A percentile compares a stretch with the other conserved stretches of the same genome.
Evolutionary conservation across 1,140 invertebrate genomes (phyloP).

Genomic region (Cydia strobilella): DNA sequence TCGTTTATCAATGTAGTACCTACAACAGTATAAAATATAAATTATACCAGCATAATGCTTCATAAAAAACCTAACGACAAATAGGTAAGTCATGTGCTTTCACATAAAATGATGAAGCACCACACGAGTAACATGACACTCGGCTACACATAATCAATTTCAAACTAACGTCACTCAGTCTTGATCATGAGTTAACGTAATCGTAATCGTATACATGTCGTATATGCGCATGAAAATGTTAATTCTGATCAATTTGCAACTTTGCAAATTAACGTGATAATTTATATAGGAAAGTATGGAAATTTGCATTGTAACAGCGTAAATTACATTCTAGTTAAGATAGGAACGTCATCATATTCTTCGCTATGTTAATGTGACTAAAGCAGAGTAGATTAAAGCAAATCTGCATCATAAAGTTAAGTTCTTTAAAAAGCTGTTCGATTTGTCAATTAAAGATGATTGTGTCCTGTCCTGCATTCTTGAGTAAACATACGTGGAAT

Average conservation of each 20-base stretch:
- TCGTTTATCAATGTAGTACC: too few relatives aligned
- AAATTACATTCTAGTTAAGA: neutral
- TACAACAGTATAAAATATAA: too few relatives aligned
- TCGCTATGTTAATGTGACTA: too few relatives aligned
- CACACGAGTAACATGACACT: neutral
- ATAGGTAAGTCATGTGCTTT: neutral
- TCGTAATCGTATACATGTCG: neutral
- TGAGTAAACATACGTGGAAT: slow-evolving; percentile 17
- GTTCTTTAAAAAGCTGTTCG: neutral
- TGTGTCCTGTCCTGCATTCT: neutral
- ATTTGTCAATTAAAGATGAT: neutral
- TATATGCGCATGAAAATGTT: neutral
- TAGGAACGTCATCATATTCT: too few relatives aligned
- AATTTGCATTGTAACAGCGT: neutral
- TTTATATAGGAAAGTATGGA: neutral
- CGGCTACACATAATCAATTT: slow-evolving; percentile 4
- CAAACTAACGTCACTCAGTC: neutral
- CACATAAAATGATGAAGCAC: neutral
- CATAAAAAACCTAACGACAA: neutral
- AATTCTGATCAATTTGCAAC: slow-evolving; percentile 1
- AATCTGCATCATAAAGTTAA: too few relatives aligned
- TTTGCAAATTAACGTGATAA: neutral
- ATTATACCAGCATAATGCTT: neutral
- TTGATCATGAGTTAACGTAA: neutral
- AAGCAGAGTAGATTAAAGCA: too few relatives aligned